Conservation (phyloP, 2,797 vertebrate genomes). For the Crocidura indochinensis region DNA sequence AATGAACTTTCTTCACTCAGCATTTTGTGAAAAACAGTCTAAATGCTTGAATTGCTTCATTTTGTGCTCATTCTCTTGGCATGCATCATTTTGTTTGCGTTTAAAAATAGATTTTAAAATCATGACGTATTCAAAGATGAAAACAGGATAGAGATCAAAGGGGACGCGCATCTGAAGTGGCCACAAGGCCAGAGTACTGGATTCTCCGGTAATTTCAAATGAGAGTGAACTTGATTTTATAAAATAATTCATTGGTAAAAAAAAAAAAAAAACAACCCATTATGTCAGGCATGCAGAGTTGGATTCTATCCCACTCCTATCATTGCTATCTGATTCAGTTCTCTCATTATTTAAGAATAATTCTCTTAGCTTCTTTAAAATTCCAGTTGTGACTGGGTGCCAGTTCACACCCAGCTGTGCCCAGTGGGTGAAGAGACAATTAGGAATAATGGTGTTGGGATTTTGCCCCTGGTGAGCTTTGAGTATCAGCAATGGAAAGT, state of each 20-base stretch:
- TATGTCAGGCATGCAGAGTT: not conserved
- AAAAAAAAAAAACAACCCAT: not conserved
- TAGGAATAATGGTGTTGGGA: too few species aligned
- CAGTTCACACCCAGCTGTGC: too few species aligned
- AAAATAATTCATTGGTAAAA: constrained; percentile 47
- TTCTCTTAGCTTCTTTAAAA: constrained; percentile 53
- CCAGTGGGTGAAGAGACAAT: too few species aligned
- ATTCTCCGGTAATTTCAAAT: constrained; percentile 47
- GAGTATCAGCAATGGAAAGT: too few species aligned
- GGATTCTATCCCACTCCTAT: not conserved
- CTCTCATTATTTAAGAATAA: constrained; percentile 38
- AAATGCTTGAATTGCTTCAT: constrained; percentile 75
- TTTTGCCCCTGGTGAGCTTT: too few species aligned
- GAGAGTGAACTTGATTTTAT: not conserved
- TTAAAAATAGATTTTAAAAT: constrained; percentile 77
- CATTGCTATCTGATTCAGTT: not conserved
- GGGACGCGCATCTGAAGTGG: constrained; percentile 58
- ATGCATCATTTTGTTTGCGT: constrained; percentile 62
- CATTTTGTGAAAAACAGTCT: constrained; percentile 66
- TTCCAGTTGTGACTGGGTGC: too few species aligned
- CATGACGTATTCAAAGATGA: constrained; percentile 73
- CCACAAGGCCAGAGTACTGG: constrained; percentile 45
- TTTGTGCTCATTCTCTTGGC: constrained; percentile 63
- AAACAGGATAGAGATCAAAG: constrained; percentile 70
- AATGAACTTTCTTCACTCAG: constrained; percentile 71